These are phyloP conservation scores for Chelonia mydas DNA, from an alignment of 2,797 vertebrate genomes.

Conservation along the genomic window DNA sequence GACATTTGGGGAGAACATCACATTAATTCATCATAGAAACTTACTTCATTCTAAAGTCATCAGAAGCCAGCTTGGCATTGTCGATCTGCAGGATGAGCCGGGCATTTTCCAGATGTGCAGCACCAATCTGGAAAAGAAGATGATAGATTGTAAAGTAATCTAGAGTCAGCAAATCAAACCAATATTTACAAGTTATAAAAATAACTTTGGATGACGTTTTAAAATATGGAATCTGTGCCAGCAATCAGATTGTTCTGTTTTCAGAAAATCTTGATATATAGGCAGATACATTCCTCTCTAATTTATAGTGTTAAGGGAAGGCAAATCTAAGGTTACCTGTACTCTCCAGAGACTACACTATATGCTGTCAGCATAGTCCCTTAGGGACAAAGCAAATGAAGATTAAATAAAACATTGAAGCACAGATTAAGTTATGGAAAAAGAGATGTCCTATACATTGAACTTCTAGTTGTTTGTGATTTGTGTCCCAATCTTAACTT, in stretches of 20 bases:
- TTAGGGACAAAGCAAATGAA: too few species aligned
- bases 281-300: not conserved
- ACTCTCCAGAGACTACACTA: not conserved
- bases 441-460: not conserved
- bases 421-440: not conserved
- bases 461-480: not conserved
- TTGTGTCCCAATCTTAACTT: not conserved
- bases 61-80: slow-evolving; percentile 86
- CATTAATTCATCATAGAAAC: not conserved
- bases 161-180: not conserved
- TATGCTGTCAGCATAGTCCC: not conserved
- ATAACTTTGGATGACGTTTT: not conserved
- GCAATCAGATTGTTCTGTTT: not conserved
- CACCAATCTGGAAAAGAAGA: slow-evolving; percentile 79
- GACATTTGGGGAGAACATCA: not conserved
- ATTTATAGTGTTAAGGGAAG: not conserved
- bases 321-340: not conserved
- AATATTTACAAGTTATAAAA: not conserved
- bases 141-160: not conserved
- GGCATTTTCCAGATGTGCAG: slow-evolving; percentile 82
- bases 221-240: not conserved
- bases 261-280: not conserved
- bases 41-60: slow-evolving; percentile 91
- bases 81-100: slow-evolving; percentile 86
- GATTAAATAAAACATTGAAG: not conserved